Evolutionary conservation across 2,888 invertebrate species (phyloP), one percentile per base, ranked within the genome.

Genomic region (Pachydiplax longipennis): DNA sequence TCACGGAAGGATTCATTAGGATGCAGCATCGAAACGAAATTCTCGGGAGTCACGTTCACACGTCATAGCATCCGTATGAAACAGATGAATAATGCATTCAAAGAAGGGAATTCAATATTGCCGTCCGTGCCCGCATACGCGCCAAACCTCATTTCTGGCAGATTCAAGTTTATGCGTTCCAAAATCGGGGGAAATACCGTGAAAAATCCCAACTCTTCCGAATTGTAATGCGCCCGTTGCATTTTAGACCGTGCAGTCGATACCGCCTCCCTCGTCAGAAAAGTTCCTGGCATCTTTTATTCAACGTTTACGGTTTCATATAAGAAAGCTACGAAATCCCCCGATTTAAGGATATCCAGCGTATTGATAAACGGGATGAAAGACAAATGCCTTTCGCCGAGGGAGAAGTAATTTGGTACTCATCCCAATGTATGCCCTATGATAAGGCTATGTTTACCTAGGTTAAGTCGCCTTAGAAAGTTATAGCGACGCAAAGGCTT

Each of bases 1-100:
- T 83, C 61, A 40, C 61, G 61, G 61, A 87, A 87, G 61, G 61
- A 35, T 61, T 87, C 87, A 37, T 61, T 87, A 65, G 22, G 61
- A 87, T 87, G 58, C 61, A 61, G 65, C 35, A 37, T 87, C 61
- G 61, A 18, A 61, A 61, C 65, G 31, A 37, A 31, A 25, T 35
- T 12, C 13, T 12, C 13, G 58, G 31, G 83, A 61, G 65, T 31
- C 73, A 25, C 73, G 73, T 73, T 73, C 73, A 31, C 73, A 73
- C 73, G 73, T 73, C 73, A 73, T 73, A 73, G 73, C 73, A 25
- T 73, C 31, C 73, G 73, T 73, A 73, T 73, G 73, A 73, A 73
- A 73, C 73, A 73, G 73, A 73, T 73, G 73, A 73, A 73, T 73
- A 73, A 73, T 73, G 73, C 73, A 73, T 73, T 5, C 73, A 73